Evolutionary conservation across 2,888 invertebrate genomes (phyloP), one percentile per base, ranked within the genome.

Genomic region (Pristionchus arcanus): DNA sequence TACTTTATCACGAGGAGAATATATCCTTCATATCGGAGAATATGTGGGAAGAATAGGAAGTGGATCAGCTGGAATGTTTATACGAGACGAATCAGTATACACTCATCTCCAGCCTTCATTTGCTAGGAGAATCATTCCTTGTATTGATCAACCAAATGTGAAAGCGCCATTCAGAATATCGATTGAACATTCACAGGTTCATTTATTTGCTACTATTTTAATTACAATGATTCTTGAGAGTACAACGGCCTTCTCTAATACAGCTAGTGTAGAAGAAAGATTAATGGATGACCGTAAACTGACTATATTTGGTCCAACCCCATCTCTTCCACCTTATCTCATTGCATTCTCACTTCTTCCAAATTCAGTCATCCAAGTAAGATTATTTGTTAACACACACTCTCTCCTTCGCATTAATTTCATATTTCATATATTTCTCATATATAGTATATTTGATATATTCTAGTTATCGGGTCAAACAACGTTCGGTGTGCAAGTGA

Each of bases 401-500:
- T 74, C n/a, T 81, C 25, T 25, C 42, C n/a, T n/a, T n/a, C n/a
- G n/a, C n/a, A n/a, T n/a, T n/a, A n/a, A n/a, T n/a, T n/a, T n/a
- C n/a, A n/a, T n/a, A n/a, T n/a, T n/a, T n/a, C n/a, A n/a, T n/a
- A n/a, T n/a, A n/a, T n/a, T n/a, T n/a, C n/a, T n/a, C n/a, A n/a
- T n/a, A n/a, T n/a, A n/a, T n/a, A n/a, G n/a, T 49, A 34, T 42
- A 59, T 49, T 34, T 19, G 28, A 7, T 66, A 55, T 68, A 63
- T 34, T 49, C 9, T 91, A 93, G 92, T 90, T 93, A n/a, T 91
- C 92, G 42, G 91, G 92, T 5, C 92, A 92, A 81, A 93, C 93
- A 11, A 91, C 92, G 5, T 93, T 93, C 81, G 93, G 93, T 11
- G 93, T 93, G 15, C 92, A 92, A 0, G 90, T 93, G 15, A 90